Evolutionary conservation across 2,888 invertebrate genomes (phyloP).

Genomic region (Lasioglossum oenotherae): DNA sequence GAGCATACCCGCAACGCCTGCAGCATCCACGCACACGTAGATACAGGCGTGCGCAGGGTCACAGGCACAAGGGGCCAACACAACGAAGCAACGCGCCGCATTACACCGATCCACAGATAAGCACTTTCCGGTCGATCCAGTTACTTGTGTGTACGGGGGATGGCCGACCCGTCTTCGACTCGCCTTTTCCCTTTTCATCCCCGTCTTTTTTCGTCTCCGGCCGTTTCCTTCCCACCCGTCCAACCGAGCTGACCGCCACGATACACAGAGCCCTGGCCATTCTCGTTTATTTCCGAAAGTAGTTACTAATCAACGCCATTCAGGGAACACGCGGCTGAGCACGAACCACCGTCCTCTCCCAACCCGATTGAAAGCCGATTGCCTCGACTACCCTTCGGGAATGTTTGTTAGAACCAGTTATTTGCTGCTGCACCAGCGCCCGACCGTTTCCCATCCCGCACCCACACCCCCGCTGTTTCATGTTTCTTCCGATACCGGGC

Average conservation of each 20-base stretch:
- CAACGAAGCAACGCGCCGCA: not conserved
- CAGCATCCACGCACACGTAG: conserved; percentile 16
- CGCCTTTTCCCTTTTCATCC: conserved; percentile 25
- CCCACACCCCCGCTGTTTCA: conserved; percentile 20
- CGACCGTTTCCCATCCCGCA: not conserved
- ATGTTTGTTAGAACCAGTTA: conserved; percentile 61
- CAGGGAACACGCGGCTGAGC: conserved; percentile 44
- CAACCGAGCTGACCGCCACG: not conserved
- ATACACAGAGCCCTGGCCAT: conserved; percentile 19
- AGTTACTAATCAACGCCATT: conserved; percentile 74
- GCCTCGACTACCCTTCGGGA: conserved; percentile 44
- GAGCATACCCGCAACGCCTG: conserved; percentile 24
- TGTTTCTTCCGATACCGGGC: conserved; percentile 16
- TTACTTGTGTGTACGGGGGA: conserved; percentile 22
- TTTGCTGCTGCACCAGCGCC: conserved; percentile 47
- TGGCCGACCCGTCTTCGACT: conserved; percentile 16
- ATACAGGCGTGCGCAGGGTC: not conserved
- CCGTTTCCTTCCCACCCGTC: not conserved
- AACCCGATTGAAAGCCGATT: conserved; percentile 68
- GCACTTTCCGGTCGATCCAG: conserved; percentile 50
- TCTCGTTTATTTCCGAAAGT: conserved; percentile 64
- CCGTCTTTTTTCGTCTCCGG: not conserved
- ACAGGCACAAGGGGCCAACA: not conserved
- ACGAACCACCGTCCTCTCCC: conserved; percentile 19
- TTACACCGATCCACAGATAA: conserved; percentile 32